These are phyloP conservation scores for Pelochelys cantorii DNA, from an alignment of 2,797 vertebrate genomes.

Conservation along the genomic window DNA sequence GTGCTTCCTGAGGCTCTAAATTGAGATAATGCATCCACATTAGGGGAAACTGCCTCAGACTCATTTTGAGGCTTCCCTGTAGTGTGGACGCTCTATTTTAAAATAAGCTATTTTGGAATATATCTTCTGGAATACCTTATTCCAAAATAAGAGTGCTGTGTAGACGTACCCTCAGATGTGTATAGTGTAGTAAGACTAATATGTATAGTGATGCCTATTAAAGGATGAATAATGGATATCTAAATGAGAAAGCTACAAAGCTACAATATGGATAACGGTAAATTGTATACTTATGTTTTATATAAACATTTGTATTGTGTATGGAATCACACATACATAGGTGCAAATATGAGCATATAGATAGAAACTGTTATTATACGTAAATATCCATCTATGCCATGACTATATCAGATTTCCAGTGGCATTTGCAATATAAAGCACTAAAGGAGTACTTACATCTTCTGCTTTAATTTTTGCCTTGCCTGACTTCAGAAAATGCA, in stretches of 20 bases:
- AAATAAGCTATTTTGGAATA: too few species aligned
- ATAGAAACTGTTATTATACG: neutral
- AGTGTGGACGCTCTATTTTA: too few species aligned
- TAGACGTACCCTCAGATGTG: neutral
- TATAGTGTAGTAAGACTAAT: neutral
- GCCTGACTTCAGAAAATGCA: constrained; percentile 67
- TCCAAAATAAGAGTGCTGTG: too few species aligned
- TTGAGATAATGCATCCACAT: too few species aligned
- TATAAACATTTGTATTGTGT: fast-evolving
- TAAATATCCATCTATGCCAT: constrained; percentile 57
- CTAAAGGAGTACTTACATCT: constrained; percentile 42
- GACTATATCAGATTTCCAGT: constrained; percentile 56
- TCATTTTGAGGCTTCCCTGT: too few species aligned
- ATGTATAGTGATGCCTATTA: fast-evolving
- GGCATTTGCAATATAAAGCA: constrained; percentile 45
- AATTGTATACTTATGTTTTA: neutral
- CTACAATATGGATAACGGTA: neutral
- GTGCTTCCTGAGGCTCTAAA: too few species aligned
- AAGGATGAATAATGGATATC: fast-evolving
- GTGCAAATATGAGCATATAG: neutral
- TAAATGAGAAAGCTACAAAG: fast-evolving
- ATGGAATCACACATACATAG: fast-evolving
- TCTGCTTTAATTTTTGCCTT: constrained; percentile 68
- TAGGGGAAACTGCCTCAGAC: too few species aligned
- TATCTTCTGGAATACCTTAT: too few species aligned